Evolutionary conservation across 2,113 vertebrate species (phyloP).

Genomic region (Corythornis vintsioides): DNA sequence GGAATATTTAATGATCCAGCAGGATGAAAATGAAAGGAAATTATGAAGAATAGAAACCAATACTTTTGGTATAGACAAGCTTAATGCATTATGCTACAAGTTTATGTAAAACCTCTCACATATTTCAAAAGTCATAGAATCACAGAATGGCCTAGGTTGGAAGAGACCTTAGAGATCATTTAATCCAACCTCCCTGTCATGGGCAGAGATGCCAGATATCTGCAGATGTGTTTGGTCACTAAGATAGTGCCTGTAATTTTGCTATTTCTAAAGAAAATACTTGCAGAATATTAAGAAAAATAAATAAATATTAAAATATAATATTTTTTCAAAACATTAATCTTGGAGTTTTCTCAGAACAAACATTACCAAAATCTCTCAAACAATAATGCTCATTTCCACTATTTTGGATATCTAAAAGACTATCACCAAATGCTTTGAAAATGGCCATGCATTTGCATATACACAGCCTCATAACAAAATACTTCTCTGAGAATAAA

Average conservation of each 20-base stretch:
- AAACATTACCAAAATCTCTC: not conserved
- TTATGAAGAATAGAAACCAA: not conserved
- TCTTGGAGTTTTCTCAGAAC: not conserved
- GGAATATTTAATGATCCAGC: not conserved
- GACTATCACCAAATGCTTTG: not conserved
- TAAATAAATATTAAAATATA: not conserved
- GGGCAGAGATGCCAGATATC: too few species aligned
- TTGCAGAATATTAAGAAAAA: not conserved
- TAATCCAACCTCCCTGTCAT: too few species aligned
- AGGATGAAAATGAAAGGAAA: not conserved
- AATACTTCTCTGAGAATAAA: not conserved
- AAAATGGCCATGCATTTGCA: not conserved
- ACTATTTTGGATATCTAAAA: not conserved
- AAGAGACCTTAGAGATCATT: too few species aligned
- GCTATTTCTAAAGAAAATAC: not conserved
- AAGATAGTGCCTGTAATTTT: not conserved
- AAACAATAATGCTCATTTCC: not conserved
- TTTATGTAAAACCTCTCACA: not conserved
- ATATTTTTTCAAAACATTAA: not conserved
- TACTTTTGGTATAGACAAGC: not conserved
- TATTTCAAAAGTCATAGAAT: not conserved
- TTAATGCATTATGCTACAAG: not conserved
- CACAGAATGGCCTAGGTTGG: too few species aligned
- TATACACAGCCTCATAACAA: fast-evolving
- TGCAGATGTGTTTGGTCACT: not conserved